phyloP scores from a whole-genome alignment of 2,888 invertebrate genomes.

The Troides oblongomaculatus region DNA sequence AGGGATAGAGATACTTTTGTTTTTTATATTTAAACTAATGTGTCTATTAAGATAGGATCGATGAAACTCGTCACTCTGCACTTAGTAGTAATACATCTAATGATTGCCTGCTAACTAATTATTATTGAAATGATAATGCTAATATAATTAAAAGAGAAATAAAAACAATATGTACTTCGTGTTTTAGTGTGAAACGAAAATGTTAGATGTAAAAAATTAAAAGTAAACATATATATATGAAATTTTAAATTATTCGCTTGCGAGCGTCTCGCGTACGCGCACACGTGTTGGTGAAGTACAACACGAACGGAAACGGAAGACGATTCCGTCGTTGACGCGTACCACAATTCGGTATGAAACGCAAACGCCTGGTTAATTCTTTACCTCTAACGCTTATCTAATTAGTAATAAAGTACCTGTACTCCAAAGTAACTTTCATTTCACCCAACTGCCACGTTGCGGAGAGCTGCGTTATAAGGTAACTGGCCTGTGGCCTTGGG shows the following conservation, averaged over 20 bases:
- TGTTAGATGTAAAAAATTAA: slow-evolving; percentile 50
- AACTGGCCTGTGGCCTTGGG: slow-evolving; percentile 51
- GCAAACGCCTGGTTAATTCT: slow-evolving; percentile 39
- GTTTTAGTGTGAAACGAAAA: slow-evolving; percentile 65
- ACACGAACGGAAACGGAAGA: slow-evolving; percentile 50
- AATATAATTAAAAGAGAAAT: slow-evolving; percentile 45
- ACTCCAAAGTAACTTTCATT: slow-evolving; percentile 79
- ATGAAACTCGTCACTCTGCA: slow-evolving; percentile 60
- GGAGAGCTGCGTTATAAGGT: slow-evolving; percentile 74
- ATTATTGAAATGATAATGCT: slow-evolving; percentile 58
- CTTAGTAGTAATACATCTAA: slow-evolving; percentile 63
- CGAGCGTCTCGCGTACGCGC: slow-evolving; percentile 62
- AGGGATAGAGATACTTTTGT: slow-evolving; percentile 48
- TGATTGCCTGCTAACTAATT: slow-evolving; percentile 63
- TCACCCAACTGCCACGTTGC: slow-evolving; percentile 68
- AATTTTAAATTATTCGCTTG: slow-evolving; percentile 51
- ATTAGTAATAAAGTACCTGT: slow-evolving; percentile 79
- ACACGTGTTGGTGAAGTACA: slow-evolving; percentile 45
- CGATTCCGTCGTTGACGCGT: slow-evolving; percentile 46
- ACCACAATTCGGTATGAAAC: neutral
- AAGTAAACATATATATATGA: slow-evolving; percentile 42
- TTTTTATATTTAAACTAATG: slow-evolving; percentile 43
- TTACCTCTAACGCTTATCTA: slow-evolving; percentile 65
- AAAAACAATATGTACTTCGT: slow-evolving; percentile 47
- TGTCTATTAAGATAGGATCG: slow-evolving; percentile 48